phyloP scores from a whole-genome alignment of 2,113 vertebrate species.

The human region DNA sequence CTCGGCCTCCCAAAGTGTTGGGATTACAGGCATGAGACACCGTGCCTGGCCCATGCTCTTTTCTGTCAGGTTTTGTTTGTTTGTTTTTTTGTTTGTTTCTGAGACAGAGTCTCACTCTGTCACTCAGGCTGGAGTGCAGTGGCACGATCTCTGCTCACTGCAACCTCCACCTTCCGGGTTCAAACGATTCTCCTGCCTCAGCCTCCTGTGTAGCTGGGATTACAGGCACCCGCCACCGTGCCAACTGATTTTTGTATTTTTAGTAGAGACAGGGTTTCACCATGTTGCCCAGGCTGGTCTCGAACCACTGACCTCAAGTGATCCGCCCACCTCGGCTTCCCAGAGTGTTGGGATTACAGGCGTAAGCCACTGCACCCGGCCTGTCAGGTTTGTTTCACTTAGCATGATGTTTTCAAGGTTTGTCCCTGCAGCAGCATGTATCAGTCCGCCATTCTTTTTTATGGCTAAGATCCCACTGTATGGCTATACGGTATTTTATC shows the following conservation, averaged over 20 bases:
- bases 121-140: background rate
- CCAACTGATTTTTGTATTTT: background rate
- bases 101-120: background rate
- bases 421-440: background rate
- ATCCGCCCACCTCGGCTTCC: background rate
- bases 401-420: background rate
- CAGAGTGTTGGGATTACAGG: background rate
- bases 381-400: background rate
- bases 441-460: too few relatives aligned
- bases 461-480: background rate
- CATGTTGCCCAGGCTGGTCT: background rate
- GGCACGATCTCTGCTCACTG: background rate
- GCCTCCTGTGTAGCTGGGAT: background rate
- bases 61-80: too few relatives aligned
- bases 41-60: too few relatives aligned
- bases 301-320: background rate
- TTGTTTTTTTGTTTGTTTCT: background rate
- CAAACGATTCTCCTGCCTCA: background rate
- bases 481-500: background rate
- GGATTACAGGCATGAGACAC: too few relatives aligned
- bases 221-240: background rate
- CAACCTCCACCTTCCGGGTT: background rate
- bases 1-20: too few relatives aligned
- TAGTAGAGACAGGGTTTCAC: background rate
- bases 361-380: rapidly evolving